Base-by-base conservation (phyloP, 2,797 vertebrate species). In the Kryptolebias ocellatus region DNA sequence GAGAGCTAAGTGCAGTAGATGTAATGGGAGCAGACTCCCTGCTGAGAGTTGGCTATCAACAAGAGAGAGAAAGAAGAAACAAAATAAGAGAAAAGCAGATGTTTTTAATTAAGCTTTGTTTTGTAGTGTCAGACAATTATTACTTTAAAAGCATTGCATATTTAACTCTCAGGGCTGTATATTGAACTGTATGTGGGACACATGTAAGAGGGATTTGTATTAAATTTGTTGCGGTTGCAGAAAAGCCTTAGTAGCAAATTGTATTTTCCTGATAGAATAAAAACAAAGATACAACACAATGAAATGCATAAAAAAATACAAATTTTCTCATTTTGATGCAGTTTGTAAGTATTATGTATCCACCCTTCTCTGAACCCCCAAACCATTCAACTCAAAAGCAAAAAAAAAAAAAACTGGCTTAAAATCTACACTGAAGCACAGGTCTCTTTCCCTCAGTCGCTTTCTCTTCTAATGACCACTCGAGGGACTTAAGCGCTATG, bases 391-490 rank as follows among this genome's bases (percentile, higher is more conserved):
- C 66, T 60, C 49, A 60, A 61, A 67, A 80, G 75, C 58, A 78
- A 62, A 78, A 37, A 37, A 37, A 37, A 46, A 12, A 49, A 79
- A 58, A 89, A 69, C 76, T 64, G 69, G 60, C 64, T 83, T 72
- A 72, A 87, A 89, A 79, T 71, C 76, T 64, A 69, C 59, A 73
- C 78, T 67, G 47, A 87, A 89, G 86, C 81, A 18, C 73, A 55
- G 78, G 76, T 85, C 83, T 89, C 84, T 80, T 80, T 87, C 76
- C 64, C 73, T 78, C 79, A 82, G 81, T 85, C 76, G 60, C 79
- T 86, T 82, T 87, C 76, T 75, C 74, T 69, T 90, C 89, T 95
- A 94, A 95, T 94, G 93, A 94, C 91, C 87, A 92, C 93, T 92
- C 93, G 14, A 75, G 93, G 93, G 94, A 94, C 78, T 67, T 60